These are phyloP conservation scores for Gorsachius magnificus DNA, from an alignment of 2,797 vertebrate species.

Conservation along the genomic window DNA sequence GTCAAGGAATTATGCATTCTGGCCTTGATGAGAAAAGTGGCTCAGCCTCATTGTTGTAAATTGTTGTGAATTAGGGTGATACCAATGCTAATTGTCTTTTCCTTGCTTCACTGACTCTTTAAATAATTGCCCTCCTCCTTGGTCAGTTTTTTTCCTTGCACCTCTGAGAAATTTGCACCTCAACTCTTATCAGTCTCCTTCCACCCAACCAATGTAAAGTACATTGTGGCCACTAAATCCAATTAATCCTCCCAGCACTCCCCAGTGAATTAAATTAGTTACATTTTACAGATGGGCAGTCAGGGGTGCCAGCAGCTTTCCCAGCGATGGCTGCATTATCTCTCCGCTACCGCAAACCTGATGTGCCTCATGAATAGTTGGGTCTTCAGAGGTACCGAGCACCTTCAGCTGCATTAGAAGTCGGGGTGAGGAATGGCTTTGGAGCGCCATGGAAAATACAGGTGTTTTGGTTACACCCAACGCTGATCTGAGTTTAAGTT, in stretches of 20 bases:
- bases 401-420: background rate
- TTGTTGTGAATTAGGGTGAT: conserved; percentile 65
- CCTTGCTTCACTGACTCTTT: conserved; percentile 47
- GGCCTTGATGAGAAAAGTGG: conserved; percentile 13
- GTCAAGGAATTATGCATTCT: conserved; percentile 47
- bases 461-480: background rate
- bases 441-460: background rate
- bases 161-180: conserved; percentile 58
- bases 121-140: conserved; percentile 54
- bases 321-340: conserved; percentile 24
- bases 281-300: conserved; percentile 56
- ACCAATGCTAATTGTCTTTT: conserved; percentile 62
- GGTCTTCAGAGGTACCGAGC: background rate
- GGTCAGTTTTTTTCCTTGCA: conserved; percentile 42
- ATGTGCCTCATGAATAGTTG: background rate
- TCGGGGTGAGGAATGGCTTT: background rate
- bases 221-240: conserved; percentile 50
- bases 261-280: conserved; percentile 60
- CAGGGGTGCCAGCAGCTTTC: conserved; percentile 52
- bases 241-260: conserved; percentile 58
- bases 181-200: conserved; percentile 49
- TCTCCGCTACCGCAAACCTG: background rate
- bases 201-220: conserved; percentile 49
- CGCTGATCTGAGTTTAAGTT: rapidly evolving
- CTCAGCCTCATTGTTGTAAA: conserved; percentile 50